Conservation (phyloP, 2,113 vertebrate genomes). For the Anser cygnoides region DNA sequence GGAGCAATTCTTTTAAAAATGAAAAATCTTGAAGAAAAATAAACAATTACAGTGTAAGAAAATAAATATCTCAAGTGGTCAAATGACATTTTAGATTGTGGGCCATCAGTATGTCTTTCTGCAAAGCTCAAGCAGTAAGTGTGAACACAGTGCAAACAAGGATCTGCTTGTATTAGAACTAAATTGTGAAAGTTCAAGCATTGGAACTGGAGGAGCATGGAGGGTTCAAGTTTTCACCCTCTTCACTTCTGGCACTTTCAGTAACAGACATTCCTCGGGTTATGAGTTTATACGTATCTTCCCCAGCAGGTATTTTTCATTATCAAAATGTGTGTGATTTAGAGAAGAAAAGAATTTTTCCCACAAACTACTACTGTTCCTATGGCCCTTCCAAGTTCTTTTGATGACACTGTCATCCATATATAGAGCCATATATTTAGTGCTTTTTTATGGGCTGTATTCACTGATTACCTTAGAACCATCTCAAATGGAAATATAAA, state of each 20-base stretch:
- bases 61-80: not conserved
- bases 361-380: not conserved
- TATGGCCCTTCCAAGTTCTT: not conserved
- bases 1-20: not conserved
- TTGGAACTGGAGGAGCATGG: not conserved
- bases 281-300: not conserved
- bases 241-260: not conserved
- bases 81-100: not conserved
- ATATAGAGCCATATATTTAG: not conserved
- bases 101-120: not conserved
- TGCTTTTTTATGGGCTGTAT: not conserved
- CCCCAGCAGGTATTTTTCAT: not conserved
- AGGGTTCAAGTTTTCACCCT: not conserved
- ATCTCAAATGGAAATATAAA: not conserved
- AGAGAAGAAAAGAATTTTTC: not conserved
- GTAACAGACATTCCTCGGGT: not conserved
- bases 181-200: not conserved
- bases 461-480: not conserved
- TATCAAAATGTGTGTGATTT: not conserved
- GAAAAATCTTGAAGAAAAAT: not conserved
- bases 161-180: not conserved
- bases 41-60: not conserved
- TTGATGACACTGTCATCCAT: not conserved
- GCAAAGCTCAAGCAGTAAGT: not conserved
- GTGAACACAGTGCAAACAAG: not conserved